Evolutionary conservation across 2,888 invertebrate species (phyloP), one percentile per base, ranked within the genome.

Genomic region (Drosophila quasianomalipes): DNA sequence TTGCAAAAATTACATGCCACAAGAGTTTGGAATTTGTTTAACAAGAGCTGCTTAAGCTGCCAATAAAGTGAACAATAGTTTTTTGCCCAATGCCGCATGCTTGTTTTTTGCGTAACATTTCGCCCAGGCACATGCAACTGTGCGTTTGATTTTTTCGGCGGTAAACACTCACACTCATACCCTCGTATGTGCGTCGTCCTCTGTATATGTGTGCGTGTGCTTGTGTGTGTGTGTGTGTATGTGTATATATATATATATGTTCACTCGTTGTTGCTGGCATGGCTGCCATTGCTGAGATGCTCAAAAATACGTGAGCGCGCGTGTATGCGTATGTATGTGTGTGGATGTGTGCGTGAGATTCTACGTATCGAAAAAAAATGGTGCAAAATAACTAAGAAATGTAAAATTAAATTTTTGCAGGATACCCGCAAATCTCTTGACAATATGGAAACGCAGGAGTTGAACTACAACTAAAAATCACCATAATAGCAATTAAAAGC

Each of bases 331-430:
- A 58, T 69, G 61, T 62, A 57, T 74, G 41, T 79, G 67, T 59
- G 67, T 61, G 61, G 69, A 74, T 84, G 82, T 79, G 90, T 90
- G 82, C 81, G 90, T 83, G 84, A 82, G 81, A 90, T 89, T 89
- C 89, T 89, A 91, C 91, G 92, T 91, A 91, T 91, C 81, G 91
- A 91, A 91, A 91, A 47, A 75, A 92, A 92, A 88, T 92, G 92
- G 92, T 92, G 92, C 92, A 92, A 92, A 92, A 92, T 87, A 86
- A 89, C 83, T 84, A 92, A 89, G 77, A 83, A 76, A 82, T 69
- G 74, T 80, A 64, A 70, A 82, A 85, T 82, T 81, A 55, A 37
- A 73, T 79, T 76, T 47, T 81, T 78, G 66, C 90, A 87, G 86
- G 89, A 87, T 87, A 84, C 59, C 77, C 81, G 64, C 75, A 78